Conservation (phyloP, 2,797 vertebrate species). For the Pachyuromys duprasi region DNA sequence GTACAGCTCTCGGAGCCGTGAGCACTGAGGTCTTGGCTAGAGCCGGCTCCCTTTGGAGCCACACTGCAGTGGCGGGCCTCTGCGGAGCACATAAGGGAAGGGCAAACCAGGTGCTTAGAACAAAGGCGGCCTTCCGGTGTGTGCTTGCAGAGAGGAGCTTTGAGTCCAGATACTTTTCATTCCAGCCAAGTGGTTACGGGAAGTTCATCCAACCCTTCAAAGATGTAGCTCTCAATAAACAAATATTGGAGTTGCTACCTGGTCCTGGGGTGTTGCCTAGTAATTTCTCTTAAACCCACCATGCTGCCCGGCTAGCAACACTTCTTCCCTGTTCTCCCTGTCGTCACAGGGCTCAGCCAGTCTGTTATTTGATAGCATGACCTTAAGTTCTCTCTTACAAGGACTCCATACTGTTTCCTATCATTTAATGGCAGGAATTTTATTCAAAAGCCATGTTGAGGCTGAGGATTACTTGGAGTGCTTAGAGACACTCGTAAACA, state of each 20-base stretch:
- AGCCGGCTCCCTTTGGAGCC: too few species aligned
- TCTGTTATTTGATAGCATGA: background rate
- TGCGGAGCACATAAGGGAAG: accelerated
- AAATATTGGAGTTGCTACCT: accelerated
- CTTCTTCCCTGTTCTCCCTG: background rate
- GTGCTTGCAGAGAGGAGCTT: background rate
- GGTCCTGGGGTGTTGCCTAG: accelerated
- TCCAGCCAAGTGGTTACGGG: accelerated
- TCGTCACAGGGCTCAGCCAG: background rate
- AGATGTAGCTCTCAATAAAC: too few species aligned
- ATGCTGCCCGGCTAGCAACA: accelerated
- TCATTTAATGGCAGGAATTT: conserved; percentile 43
- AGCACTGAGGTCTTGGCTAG: accelerated
- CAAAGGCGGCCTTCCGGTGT: background rate
- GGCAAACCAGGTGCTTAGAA: accelerated
- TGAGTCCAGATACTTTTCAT: accelerated
- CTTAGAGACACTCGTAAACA: conserved; percentile 74
- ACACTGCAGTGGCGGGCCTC: too few species aligned
- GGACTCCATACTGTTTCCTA: conserved; percentile 31
- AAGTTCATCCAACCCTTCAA: background rate
- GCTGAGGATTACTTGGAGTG: conserved; percentile 54
- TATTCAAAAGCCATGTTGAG: conserved; percentile 52
- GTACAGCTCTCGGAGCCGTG: background rate
- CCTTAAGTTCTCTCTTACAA: background rate
- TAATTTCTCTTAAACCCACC: too few species aligned